These are phyloP conservation scores for Recurvirostra avosetta DNA, from an alignment of 2,113 vertebrate genomes.

Conservation along the genomic window DNA sequence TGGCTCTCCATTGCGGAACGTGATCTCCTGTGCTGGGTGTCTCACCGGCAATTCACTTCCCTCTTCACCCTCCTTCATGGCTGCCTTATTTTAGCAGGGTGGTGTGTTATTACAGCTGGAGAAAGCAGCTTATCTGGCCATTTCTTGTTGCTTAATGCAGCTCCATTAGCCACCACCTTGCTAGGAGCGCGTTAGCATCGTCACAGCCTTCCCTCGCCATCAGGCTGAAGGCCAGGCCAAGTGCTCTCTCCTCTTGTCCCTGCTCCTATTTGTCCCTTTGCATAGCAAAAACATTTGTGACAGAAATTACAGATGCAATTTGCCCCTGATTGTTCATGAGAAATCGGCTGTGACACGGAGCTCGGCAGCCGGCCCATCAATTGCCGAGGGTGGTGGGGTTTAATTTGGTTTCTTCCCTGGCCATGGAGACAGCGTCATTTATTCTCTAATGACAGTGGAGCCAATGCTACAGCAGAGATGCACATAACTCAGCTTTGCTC, in stretches of 20 bases:
- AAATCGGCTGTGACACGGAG: neutral
- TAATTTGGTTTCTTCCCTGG: slow-evolving; percentile 21
- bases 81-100: neutral
- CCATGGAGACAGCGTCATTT: neutral
- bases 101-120: neutral
- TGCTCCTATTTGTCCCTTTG: neutral
- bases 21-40: neutral
- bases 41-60: neutral
- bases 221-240: neutral
- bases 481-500: neutral
- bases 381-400: neutral
- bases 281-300: slow-evolving; percentile 16
- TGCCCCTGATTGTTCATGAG: neutral
- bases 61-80: neutral
- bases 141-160: neutral
- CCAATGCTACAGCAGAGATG: rapidly evolving
- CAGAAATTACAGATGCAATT: slow-evolving; percentile 13
- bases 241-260: neutral
- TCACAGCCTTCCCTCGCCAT: neutral
- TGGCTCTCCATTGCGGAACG: neutral
- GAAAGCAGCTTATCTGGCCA: neutral
- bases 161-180: neutral
- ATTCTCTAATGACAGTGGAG: neutral
- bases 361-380: neutral
- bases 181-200: rapidly evolving